A percentile compares a stretch with the other conserved stretches of the same genome.
These are phyloP conservation scores for Istiophorus platypterus DNA, from an alignment of 2,113 vertebrate genomes.

Conservation along the genomic window DNA sequence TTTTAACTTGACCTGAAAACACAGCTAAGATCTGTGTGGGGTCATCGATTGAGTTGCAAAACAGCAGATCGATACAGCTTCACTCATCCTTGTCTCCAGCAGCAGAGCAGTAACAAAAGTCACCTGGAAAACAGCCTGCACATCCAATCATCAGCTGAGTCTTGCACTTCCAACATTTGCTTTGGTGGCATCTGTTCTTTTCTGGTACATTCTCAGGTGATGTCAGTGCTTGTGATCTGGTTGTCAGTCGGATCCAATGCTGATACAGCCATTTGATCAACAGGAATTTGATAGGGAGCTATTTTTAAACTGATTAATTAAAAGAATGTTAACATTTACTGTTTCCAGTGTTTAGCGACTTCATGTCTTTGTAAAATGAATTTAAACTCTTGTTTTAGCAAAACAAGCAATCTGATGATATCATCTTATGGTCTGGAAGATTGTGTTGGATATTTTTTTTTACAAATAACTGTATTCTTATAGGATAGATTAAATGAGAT, in stretches of 20 bases:
- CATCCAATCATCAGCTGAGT: constrained; percentile 66
- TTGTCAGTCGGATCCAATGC: constrained; percentile 19
- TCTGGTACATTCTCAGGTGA: constrained; percentile 52
- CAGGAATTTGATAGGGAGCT: constrained; percentile 7
- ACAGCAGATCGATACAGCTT: constrained; percentile 67
- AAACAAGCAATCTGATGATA: not conserved
- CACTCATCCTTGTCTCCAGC: constrained; percentile 64
- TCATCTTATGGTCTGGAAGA: not conserved
- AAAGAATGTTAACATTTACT: not conserved
- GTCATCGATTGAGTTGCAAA: constrained; percentile 61
- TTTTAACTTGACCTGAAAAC: constrained; percentile 60
- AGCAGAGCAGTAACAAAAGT: constrained; percentile 66
- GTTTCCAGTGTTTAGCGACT: not conserved
- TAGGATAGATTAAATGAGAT: not conserved
- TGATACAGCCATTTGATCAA: not conserved
- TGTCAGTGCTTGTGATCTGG: constrained; percentile 49
- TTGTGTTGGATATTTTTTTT: not conserved
- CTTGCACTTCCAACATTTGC: constrained; percentile 72
- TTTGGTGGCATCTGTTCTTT: constrained; percentile 77
- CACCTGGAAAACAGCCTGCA: constrained; percentile 69
- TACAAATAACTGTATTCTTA: not conserved
- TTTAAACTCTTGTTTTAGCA: too few species aligned
- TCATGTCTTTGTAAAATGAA: not conserved
- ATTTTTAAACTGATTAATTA: constrained; percentile 18
- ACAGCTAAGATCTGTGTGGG: constrained; percentile 30